Base-by-base conservation (phyloP, 2,113 vertebrate species). In the Tragelaphus scriptus region DNA sequence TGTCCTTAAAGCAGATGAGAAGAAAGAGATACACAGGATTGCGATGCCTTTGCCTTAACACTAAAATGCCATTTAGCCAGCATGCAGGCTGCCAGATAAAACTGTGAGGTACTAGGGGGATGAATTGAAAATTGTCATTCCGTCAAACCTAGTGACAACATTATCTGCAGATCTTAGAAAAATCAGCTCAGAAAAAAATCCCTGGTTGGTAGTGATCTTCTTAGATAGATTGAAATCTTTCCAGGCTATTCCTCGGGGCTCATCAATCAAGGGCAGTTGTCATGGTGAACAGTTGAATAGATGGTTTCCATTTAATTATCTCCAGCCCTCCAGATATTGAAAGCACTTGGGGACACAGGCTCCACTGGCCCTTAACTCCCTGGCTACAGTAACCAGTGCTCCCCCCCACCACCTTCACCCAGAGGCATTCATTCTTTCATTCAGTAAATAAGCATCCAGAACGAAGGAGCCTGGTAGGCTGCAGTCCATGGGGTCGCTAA, bases 141-240 rank as follows among this genome's bases (percentile, higher is more conserved):
- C 21, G 56, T 98, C 98, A 98, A 97, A 97, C 77, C 90, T 84
- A 94, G 95, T 97, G 97, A 98, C 97, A 97, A 98, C 91, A 97
- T 98, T 98, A 97, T 98, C 96, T 97, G 93, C 86, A 95, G 96
- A 98, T 97, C 97, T 98, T 97, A 98, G 98, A 97, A 98, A 95
- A 98, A 98, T 97, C 98, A 96, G 96, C 96, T 98, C 90, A 91
- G 93, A 96, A 98, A 75, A 75, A 97, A 98, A 97, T 94, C 98
- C 97, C 97, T 97, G 88, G 97, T 98, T 96, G 95, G 94, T 97
- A 92, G 97, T 89, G 98, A 98, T 97, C 97, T 94, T 97, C 71
- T 98, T 91, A 97, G 97, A 98, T 97, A 98, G 97, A 98, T 98
- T 97, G 97, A 98, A 98, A 98, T 98, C 97, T 97, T 97, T 95